Evolutionary conservation across 2,888 invertebrate genomes (phyloP), one percentile per base, ranked within the genome.

Genomic region (Xiphydria camelus): DNA sequence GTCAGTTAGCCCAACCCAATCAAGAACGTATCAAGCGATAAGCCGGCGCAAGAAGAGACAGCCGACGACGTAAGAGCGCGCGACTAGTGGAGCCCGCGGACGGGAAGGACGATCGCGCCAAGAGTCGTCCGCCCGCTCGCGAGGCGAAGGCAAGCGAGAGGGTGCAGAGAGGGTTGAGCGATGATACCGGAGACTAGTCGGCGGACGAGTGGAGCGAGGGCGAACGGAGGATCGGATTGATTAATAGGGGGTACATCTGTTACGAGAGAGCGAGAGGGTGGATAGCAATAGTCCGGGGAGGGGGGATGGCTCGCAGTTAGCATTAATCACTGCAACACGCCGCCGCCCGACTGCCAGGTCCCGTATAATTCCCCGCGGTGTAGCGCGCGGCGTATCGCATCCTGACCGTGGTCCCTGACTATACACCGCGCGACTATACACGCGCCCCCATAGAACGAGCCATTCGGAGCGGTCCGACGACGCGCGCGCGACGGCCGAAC

Each of bases 231-330:
- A 52, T 47, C 55, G 65, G 66, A 65, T 70, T 71, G 73, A 73
- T 72, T 73, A 73, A 73, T 72, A 69, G 69, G 65, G 69, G 66
- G 71, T 71, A 73, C 73, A 73, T 70, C 73, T 70, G 71, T 73
- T 73, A 70, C 69, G 64, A 64, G 45, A 42, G 55, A 43, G 37
- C 49, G 36, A 57, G 64, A 64, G 66, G 66, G 67, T 67, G 67
- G 64, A 66, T 61, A 62, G 64, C 63, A 66, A 67, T 67, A 64
- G 68, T 59, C 53, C 53, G 58, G 59, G 29, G 40, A 41, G 32
- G 23, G 15, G 60, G 61, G 63, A 65, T 59, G 57, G 55, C 59
- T 57, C 55, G 67, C 67, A 70, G 71, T 70, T 71, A 69, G 68
- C 71, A 73, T 73, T 72, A 73, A 73, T 73, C 73, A 72, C 68